Evolutionary conservation across 2,888 invertebrate genomes (phyloP), one percentile per base, ranked within the genome.

Genomic region (Proisotoma minuta): DNA sequence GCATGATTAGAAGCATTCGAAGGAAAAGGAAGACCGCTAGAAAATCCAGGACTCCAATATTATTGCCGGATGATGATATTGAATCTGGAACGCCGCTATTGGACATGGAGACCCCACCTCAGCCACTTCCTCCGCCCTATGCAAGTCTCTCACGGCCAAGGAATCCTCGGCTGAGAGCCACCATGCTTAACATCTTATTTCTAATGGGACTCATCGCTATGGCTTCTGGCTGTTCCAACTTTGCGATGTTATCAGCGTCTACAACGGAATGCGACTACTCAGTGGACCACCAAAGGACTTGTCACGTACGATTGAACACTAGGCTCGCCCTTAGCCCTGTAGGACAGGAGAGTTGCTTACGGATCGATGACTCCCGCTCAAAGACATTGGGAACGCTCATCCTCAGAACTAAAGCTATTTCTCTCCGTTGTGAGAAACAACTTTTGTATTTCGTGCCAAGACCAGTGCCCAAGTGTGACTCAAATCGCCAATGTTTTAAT

Each of bases 381-480:
- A 1, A 8, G 1, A 51, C 20, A 1, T 1, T 63, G 1, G 60
- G 60, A 1, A 60, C 60, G 15, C 24, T 63, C 1, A 43, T 27
- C 20, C n/a, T 63, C 8, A 8, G 29, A 3, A 63, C 63, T 1
- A 4, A 4, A 3, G 18, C 47, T 3, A 47, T 60, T 1, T 26
- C 57, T 3, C 24, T 63, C 1, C 2, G 20, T 1, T 63, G 60
- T n/a, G n/a, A 47, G 3, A 63, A 63, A 40, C 5, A 52, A 39
- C 23, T 60, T 5, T n/a, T 63, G 15, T 63, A 63, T 27, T 60
- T 48, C 43, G 24, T 57, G 1, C 63, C 63, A 34, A 28, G 20
- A 26, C 15, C 57, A 8, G 24, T 29, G 15, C 10, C 40, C 0
- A 63, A 24, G 12, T 63, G 63, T 26, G 49, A 60, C n/a, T 24